A percentile compares a stretch with the other conserved stretches of the same genome.
Conservation (phyloP, 2,888 invertebrate species). For the Trisateles emortualis region DNA sequence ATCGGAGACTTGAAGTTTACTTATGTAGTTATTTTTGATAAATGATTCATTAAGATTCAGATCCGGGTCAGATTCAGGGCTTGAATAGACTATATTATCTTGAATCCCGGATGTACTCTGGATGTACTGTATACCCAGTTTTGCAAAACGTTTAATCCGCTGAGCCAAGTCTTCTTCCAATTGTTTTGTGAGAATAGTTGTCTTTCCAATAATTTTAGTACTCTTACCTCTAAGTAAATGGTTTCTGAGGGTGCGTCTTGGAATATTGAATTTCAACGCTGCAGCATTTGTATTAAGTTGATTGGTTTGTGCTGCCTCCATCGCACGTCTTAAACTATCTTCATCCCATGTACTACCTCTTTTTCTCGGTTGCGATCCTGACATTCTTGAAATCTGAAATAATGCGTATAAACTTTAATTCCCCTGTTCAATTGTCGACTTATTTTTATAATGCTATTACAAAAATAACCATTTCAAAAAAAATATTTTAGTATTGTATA, state of each 20-base stretch:
- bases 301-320: constrained; percentile 45
- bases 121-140: neutral
- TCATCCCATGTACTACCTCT: constrained; percentile 29
- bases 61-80: constrained; percentile 33
- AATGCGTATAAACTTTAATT: constrained; percentile 5
- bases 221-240: constrained; percentile 29
- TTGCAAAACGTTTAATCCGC: neutral
- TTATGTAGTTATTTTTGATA: constrained; percentile 25
- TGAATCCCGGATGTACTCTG: constrained; percentile 37
- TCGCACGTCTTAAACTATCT: constrained; percentile 35
- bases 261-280: constrained; percentile 33
- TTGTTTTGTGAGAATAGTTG: constrained; percentile 5
- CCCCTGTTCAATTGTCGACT: neutral
- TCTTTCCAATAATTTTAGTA: constrained; percentile 10
- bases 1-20: constrained; percentile 37
- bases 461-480: too few species aligned
- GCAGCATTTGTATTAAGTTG: constrained; percentile 37
- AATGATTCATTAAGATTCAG: constrained; percentile 42
- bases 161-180: neutral
- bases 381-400: constrained; percentile 12
- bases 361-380: constrained; percentile 25
- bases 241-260: constrained; percentile 46
- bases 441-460: too few species aligned
- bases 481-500: too few species aligned
- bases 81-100: constrained; percentile 34